Evolutionary conservation across 1,140 invertebrate species (phyloP), one percentile per base, ranked within the genome.

Genomic region (Heliconius nattereri): DNA sequence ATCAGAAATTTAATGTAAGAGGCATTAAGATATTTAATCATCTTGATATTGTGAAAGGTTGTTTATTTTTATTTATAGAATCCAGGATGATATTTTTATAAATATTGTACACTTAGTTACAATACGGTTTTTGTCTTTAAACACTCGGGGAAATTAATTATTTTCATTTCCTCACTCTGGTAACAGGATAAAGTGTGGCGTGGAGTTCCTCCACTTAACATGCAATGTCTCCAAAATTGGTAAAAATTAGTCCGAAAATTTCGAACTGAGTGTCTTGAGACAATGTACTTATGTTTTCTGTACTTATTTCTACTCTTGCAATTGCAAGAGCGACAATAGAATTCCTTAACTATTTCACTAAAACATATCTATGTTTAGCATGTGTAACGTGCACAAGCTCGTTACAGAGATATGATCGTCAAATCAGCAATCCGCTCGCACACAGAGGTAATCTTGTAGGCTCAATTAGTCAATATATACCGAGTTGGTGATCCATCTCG

Each of bases 401-500:
- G 74, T 75, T 66, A 35, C 29, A 37, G 74, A 19, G 52, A 66
- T 75, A 54, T 75, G 45, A 11, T 7, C 52, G 35, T 75, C 7
- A n/a, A 60, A 66, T 60, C 29, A 60, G 32, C 74, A 66, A 75
- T 66, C 74, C 74, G 26, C 54, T 66, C 74, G 74, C 32, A 75
- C 54, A 78, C 71, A 66, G 66, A 23, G 57, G 71, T 78, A 73
- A 73, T 66, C 77, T 73, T 66, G 77, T 45, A 57, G 74, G 71
- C 57, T 57, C 52, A 73, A 75, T 75, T 66, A 78, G 71, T 60
- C 54, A 66, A 49, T 66, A 66, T 40, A 66, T 66, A 29, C 29
- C 19, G 52, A 37, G 20, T 66, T 37, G 20, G 71, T 72, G 20
- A 20, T 72, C 19, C 7, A 37, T 54, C 45, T 52, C 23, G 60